Conservation (phyloP, 64 coral and sea anemone genomes). For the Trachythela sp. region DNA sequence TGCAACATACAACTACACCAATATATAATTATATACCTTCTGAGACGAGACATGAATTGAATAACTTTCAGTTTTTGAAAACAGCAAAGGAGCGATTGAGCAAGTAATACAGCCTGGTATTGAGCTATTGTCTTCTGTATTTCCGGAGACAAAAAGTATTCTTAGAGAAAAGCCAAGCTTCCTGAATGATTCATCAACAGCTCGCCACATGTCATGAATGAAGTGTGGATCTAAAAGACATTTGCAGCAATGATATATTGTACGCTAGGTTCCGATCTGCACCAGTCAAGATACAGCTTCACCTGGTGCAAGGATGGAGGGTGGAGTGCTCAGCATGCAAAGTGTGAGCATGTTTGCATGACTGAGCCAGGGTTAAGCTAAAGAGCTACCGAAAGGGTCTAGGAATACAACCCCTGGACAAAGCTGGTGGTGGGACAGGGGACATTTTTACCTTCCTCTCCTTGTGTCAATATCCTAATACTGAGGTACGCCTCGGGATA, state of each 20-base stretch:
- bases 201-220: conserved; percentile 16
- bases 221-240: not conserved
- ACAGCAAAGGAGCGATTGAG: conserved; percentile 63
- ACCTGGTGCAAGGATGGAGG: no score
- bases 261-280: no score
- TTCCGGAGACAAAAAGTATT: not conserved
- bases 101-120: conserved; percentile 61
- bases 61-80: conserved; percentile 73
- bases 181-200: conserved; percentile 8
- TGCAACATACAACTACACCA: no score
- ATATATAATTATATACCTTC: conserved; percentile 45
- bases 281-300: no score
- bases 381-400: no score
- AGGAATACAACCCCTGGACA: no score
- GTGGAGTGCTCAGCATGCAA: no score
- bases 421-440: no score
- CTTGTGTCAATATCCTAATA: conserved; percentile 44
- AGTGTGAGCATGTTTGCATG: no score
- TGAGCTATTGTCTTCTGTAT: conserved; percentile 13
- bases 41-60: conserved; percentile 68
- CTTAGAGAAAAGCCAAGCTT: conserved; percentile 12
- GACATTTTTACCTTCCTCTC: conserved; percentile 46
- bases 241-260: no score
- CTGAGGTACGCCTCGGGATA: conserved; percentile 55
- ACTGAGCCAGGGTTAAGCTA: no score